Conservation (phyloP, 2,888 invertebrate genomes). For the Lysandra bellargus region DNA sequence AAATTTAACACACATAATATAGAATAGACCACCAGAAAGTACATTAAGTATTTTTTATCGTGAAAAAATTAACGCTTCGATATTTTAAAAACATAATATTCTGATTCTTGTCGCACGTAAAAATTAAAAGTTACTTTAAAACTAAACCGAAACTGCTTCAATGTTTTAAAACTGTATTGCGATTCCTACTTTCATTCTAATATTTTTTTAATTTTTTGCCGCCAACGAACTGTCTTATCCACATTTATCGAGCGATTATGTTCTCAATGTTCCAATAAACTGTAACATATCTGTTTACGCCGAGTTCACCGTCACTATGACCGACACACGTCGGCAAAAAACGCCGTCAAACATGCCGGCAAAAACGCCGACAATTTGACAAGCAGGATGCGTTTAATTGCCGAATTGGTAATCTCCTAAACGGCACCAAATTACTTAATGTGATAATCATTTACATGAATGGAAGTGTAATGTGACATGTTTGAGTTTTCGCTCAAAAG, state of each 20-base stretch:
- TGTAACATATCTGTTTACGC: conserved; percentile 63
- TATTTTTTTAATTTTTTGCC: not conserved
- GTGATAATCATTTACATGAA: conserved; percentile 18
- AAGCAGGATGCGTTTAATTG: conserved; percentile 77
- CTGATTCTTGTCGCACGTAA: too few species aligned
- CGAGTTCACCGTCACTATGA: conserved; percentile 33
- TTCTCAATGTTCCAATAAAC: conserved; percentile 53
- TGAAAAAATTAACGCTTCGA: too few species aligned
- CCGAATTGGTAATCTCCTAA: conserved; percentile 64
- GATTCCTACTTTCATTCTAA: not conserved
- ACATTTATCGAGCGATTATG: conserved; percentile 33
- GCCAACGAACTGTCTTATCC: conserved; percentile 1
- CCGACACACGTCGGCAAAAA: not conserved
- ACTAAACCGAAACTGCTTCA: too few species aligned
- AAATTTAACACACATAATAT: too few species aligned
- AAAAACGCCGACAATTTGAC: conserved; percentile 64
- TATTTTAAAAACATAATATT: too few species aligned
- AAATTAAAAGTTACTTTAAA: too few species aligned
- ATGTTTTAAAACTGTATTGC: not conserved
- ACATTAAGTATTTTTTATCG: too few species aligned
- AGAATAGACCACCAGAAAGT: too few species aligned
- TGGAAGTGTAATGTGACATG: conserved; percentile 3
- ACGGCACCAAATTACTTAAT: conserved; percentile 22
- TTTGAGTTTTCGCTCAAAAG: not conserved
- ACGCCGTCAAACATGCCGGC: conserved; percentile 37